Percentiles rank a stretch among this genome's conserved stretches.
phyloP scores from a whole-genome alignment of 2,797 vertebrate genomes.

The Tapirus indicus region DNA sequence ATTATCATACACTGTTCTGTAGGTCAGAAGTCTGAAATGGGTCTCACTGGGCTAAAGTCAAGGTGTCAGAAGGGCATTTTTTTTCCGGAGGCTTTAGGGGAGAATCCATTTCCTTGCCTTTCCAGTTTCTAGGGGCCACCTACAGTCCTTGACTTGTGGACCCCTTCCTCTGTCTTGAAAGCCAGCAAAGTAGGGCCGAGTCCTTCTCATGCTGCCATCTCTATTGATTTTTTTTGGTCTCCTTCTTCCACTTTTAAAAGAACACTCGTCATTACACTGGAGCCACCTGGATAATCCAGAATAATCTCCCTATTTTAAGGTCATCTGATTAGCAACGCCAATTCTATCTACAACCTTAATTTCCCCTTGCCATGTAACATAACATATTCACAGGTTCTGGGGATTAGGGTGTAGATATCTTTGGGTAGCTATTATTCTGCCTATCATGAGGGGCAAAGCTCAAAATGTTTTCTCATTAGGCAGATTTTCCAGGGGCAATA shows the following conservation, averaged over 20 bases:
- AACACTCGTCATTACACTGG: not conserved
- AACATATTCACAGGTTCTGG: not conserved
- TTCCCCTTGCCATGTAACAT: not conserved
- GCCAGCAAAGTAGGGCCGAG: not conserved
- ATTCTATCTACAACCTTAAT: not conserved
- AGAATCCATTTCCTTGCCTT: not conserved
- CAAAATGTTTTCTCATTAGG: not conserved
- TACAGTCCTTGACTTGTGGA: not conserved
- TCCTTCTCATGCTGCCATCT: not conserved
- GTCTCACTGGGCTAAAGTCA: not conserved
- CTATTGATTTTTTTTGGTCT: not conserved
- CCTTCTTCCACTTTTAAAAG: not conserved
- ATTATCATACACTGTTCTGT: not conserved
- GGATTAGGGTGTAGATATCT: not conserved
- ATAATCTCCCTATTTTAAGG: conserved; percentile 5
- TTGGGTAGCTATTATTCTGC: not conserved
- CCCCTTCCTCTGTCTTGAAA: not conserved
- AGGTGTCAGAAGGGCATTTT: not conserved
- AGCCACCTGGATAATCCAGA: not conserved
- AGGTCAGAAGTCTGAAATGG: conserved; percentile 14
- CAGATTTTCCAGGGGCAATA: conserved; percentile 12
- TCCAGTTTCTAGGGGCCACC: not conserved
- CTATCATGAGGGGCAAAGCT: not conserved
- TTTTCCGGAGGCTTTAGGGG: not conserved
- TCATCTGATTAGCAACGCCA: not conserved